Percentiles rank a stretch among this genome's conserved stretches.
phyloP scores from a whole-genome alignment of 2,797 vertebrate species.

The Esox masquinongy region DNA sequence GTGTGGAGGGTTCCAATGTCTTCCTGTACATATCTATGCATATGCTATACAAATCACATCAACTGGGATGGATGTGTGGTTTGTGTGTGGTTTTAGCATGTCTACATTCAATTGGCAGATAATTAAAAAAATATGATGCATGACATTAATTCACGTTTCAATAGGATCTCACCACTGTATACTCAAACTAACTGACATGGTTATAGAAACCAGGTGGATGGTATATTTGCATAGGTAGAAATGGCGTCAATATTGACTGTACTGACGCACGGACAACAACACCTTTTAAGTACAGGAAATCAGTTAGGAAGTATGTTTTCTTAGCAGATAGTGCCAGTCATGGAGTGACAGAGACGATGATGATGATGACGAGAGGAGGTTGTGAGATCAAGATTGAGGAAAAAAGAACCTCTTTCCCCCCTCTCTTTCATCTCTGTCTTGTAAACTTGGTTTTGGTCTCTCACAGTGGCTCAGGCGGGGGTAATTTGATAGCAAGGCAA shows the following conservation, averaged over 20 bases:
- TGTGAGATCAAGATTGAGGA: not conserved
- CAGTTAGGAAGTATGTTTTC: not conserved
- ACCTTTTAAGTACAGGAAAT: not conserved
- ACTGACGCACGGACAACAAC: not conserved
- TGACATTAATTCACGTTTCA: not conserved
- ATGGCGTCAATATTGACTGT: not conserved
- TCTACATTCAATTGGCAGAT: not conserved
- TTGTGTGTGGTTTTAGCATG: not conserved
- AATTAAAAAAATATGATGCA: not conserved
- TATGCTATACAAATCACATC: constrained; percentile 1
- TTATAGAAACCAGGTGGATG: not conserved
- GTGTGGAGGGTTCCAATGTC: not conserved
- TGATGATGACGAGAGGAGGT: not conserved
- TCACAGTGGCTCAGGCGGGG: constrained; percentile 59
- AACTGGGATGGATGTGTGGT: not conserved
- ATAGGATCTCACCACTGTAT: not conserved
- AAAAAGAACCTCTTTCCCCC: not conserved
- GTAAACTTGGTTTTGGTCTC: constrained; percentile 61
- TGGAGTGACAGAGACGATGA: not conserved
- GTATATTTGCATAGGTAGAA: not conserved
- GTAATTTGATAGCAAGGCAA: constrained; percentile 75
- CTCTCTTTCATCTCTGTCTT: constrained; percentile 14
- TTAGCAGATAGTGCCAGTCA: not conserved
- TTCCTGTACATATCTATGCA: not conserved
- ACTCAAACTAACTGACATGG: not conserved